A percentile compares a stretch with the other conserved stretches of the same genome.
These are phyloP conservation scores for Gymnarchus niloticus DNA, from an alignment of 2,113 vertebrate species.

Conservation along the genomic window DNA sequence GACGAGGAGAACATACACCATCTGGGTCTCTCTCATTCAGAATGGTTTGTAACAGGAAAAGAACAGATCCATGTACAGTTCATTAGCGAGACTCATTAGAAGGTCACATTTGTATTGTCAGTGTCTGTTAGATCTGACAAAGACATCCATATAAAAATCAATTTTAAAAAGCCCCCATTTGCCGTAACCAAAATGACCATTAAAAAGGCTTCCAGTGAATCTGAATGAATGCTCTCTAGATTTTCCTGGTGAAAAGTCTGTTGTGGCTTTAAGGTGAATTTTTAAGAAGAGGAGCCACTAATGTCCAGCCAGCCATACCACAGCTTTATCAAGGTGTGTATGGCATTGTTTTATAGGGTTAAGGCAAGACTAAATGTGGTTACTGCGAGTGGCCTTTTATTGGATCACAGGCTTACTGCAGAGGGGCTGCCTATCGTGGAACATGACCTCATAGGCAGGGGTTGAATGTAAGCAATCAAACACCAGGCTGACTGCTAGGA, in stretches of 20 bases:
- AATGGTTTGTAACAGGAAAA: too few species aligned
- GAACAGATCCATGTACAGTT: too few species aligned
- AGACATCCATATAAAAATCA: background rate
- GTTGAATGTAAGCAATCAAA: background rate
- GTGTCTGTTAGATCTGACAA: background rate
- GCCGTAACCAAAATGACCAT: background rate
- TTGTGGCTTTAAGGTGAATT: background rate
- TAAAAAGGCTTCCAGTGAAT: background rate
- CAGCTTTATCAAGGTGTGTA: background rate
- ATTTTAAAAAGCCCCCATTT: background rate
- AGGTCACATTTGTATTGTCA: too few species aligned
- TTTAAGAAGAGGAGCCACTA: background rate
- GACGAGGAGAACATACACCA: background rate
- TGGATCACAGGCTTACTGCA: background rate
- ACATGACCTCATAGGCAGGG: background rate
- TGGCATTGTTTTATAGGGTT: background rate
- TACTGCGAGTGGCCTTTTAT: background rate
- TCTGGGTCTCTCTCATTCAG: too few species aligned
- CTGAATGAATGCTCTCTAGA: background rate
- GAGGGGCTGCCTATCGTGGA: background rate
- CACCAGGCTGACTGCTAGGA: background rate
- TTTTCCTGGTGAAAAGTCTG: background rate
- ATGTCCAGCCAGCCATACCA: background rate
- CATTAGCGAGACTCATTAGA: too few species aligned
- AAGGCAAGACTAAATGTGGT: background rate